Base-by-base conservation (phyloP, 64 coral and sea anemone genomes). In the Dendrophyllia cribrosa region DNA sequence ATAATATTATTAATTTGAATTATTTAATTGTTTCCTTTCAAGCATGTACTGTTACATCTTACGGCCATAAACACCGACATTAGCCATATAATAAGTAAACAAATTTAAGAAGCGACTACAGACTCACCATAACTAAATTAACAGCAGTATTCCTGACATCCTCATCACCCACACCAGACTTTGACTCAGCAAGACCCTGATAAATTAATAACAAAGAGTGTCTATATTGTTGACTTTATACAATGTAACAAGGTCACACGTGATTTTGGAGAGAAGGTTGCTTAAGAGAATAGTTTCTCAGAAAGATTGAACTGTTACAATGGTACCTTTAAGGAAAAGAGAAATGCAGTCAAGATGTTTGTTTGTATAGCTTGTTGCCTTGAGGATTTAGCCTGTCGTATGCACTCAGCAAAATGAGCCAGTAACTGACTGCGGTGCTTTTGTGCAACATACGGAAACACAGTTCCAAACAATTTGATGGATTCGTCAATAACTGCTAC, bases 341-440 rank as follows among this genome's bases (percentile, higher is more conserved):
- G 88, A 66, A 99, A 99, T 26, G 97, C 97, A 66, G 97, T 99
- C 9, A 99, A 88, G 24, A 99, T 96, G 53, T 99, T 99, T 16
- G 94, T 99, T 78, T 96, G 94, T 71, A 99, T 93, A 11, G 97
- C 97, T 59, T 99, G 97, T 58, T 96, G 94, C 56, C 94, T 93
- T 46, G 82, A 91, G 8, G 94, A 90, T 84, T 99, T 99, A 12
- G 97, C 94, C 43, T 96, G 94, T 16, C 92, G 90, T n/a, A 99
- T 99, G 50, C 97, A 99, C 26, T 96, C 94, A 14, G 88, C 92
- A 71, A 99, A 99, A 74, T 99, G 97, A 14, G 71, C 64, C 16
- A 99, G 58, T 59, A 99, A 66, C 73, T 99, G 97, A 74, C 91
- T 99, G 79, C 97, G 94, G 63, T 99, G 97, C 70, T 99, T 99